Percentiles rank a stretch among this genome's conserved stretches.
Conservation (phyloP, 23 tunicate genomes). For the Oikopleura dioica region DNA sequence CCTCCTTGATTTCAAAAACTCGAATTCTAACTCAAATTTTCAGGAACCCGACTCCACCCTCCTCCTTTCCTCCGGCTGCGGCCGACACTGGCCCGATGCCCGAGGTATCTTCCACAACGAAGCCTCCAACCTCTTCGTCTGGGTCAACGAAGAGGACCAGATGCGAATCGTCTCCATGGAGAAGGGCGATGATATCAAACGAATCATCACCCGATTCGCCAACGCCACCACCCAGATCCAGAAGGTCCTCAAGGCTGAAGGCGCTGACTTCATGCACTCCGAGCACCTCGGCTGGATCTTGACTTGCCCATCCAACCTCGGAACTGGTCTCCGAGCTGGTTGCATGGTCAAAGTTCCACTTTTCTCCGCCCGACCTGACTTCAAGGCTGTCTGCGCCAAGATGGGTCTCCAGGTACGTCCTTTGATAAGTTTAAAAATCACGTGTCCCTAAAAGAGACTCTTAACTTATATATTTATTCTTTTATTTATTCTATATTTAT, state of each 20-base stretch:
- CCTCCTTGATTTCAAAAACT: no score
- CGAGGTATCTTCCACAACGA: conserved; percentile 12
- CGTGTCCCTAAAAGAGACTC: no score
- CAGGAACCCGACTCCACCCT: conserved; percentile 11
- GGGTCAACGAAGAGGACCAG: conserved; percentile 11
- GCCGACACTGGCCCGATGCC: conserved; percentile 13
- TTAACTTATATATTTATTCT: no score
- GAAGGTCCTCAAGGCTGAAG: conserved; percentile 18
- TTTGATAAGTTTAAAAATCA: no score
- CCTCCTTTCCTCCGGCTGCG: conserved; percentile 8
- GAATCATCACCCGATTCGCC: neutral
- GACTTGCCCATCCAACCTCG: conserved; percentile 74
- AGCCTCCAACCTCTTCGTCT: neutral
- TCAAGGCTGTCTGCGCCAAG: conserved; percentile 12
- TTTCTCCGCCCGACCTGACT: conserved; percentile 24
- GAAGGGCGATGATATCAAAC: neutral
- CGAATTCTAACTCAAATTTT: no score
- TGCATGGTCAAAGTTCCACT: conserved; percentile 17
- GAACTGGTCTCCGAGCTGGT: conserved; percentile 41
- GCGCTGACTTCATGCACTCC: conserved; percentile 42
- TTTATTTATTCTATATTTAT: no score
- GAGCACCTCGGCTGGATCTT: conserved; percentile 70
- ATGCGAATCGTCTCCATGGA: conserved; percentile 12
- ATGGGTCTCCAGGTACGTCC: conserved; percentile 21
- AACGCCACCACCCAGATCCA: neutral